A percentile compares a stretch with the other conserved stretches of the same genome.
Conservation (phyloP, 2,888 invertebrate genomes). For the Amphipoea lucens region DNA sequence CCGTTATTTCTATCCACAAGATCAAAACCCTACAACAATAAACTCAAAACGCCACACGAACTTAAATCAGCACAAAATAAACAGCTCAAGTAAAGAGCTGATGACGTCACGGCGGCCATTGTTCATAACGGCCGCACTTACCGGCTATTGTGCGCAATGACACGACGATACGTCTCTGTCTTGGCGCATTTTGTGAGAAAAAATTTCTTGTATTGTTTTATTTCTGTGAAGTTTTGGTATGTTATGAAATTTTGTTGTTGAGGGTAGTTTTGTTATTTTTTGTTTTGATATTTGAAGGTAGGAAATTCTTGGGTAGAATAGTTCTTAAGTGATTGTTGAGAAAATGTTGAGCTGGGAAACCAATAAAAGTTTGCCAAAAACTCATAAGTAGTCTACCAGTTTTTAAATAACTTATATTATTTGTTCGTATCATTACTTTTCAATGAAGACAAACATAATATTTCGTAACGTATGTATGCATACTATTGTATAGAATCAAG, state of each 20-base stretch:
- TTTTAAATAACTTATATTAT: not conserved
- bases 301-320: not conserved
- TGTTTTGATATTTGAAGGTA: slow-evolving; percentile 5
- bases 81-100: slow-evolving; percentile 30
- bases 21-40: not conserved
- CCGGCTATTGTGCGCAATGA: slow-evolving; percentile 57
- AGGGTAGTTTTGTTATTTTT: slow-evolving; percentile 7
- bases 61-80: slow-evolving; percentile 23
- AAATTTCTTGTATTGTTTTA: slow-evolving; percentile 43
- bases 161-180: slow-evolving; percentile 57
- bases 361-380: not conserved
- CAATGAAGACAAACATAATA: not conserved
- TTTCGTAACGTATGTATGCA: too few species aligned
- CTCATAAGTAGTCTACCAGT: not conserved
- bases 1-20: not conserved
- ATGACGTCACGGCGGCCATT: slow-evolving; percentile 49
- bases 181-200: slow-evolving; percentile 45
- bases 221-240: slow-evolving; percentile 5
- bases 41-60: slow-evolving; percentile 4
- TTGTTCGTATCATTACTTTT: not conserved
- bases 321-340: not conserved
- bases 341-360: not conserved
- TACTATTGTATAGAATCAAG: too few species aligned
- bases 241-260: slow-evolving; percentile 12
- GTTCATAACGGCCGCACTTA: slow-evolving; percentile 57